These are phyloP conservation scores for Osmoderma eremita DNA, from an alignment of 2,888 invertebrate species.

Conservation along the genomic window DNA sequence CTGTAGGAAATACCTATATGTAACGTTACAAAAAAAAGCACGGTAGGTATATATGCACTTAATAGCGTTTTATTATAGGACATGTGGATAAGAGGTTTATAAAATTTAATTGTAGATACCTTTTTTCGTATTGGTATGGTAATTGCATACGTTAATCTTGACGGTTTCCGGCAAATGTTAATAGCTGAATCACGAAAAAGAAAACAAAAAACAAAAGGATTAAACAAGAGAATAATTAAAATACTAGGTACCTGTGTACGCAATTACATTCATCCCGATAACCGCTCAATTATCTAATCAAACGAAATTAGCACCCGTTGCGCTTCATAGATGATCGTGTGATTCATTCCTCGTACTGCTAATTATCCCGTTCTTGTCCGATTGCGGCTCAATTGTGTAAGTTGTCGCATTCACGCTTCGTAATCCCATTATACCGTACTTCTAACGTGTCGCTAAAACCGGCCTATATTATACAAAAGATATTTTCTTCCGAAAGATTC, in stretches of 20 bases:
- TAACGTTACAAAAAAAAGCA: too few relatives aligned
- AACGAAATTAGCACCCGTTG: conserved; percentile 10
- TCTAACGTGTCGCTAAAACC: not conserved
- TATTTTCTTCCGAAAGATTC: conserved; percentile 1
- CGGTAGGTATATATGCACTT: too few relatives aligned
- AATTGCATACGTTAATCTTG: too few relatives aligned
- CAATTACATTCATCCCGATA: conserved; percentile 1
- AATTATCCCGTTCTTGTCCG: conserved; percentile 14
- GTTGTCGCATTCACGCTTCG: conserved; percentile 11
- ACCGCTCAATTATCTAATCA: conserved; percentile 7
- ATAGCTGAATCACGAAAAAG: too few relatives aligned
- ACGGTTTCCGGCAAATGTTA: too few relatives aligned
- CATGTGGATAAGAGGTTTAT: too few relatives aligned
- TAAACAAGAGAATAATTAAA: not conserved
- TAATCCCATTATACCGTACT: not conserved
- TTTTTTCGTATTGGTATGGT: too few relatives aligned
- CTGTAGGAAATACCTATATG: too few relatives aligned
- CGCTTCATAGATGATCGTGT: conserved; percentile 16
- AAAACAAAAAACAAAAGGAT: not conserved
- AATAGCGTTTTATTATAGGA: too few relatives aligned
- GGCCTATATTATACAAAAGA: not conserved
- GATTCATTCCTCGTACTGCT: conserved; percentile 3
- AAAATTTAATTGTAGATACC: too few relatives aligned
- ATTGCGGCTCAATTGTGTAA: conserved; percentile 19
- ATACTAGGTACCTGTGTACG: not conserved